phyloP scores from a whole-genome alignment of 2,888 invertebrate genomes.

The Papilio gigon region DNA sequence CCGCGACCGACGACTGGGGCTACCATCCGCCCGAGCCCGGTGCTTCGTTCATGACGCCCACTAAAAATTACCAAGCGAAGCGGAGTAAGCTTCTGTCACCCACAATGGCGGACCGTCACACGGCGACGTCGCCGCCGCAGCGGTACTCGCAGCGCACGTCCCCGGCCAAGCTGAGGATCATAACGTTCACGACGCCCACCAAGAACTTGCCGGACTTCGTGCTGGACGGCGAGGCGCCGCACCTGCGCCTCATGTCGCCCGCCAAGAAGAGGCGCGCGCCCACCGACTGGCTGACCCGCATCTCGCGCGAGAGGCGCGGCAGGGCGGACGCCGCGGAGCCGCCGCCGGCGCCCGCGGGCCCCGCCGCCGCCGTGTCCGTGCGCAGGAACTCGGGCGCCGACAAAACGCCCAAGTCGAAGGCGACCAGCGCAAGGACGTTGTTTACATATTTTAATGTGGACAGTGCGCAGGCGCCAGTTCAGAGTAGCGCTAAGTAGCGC shows the following conservation, averaged over 20 bases:
- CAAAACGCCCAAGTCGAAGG: slow-evolving; percentile 55
- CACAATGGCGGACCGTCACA: slow-evolving; percentile 55
- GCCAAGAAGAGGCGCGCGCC: slow-evolving; percentile 84
- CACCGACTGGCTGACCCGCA: slow-evolving; percentile 86
- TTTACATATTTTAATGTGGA: slow-evolving; percentile 68
- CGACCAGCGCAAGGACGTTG: slow-evolving; percentile 60
- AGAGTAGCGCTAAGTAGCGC: slow-evolving; percentile 26
- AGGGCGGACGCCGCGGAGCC: slow-evolving; percentile 47
- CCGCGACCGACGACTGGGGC: slow-evolving; percentile 54
- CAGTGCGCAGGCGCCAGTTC: slow-evolving; percentile 53
- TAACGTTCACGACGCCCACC: slow-evolving; percentile 82
- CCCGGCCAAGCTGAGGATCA: slow-evolving; percentile 55
- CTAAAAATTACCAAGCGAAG: slow-evolving; percentile 62
- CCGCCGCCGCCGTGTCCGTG: no score
- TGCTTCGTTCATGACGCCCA: slow-evolving; percentile 66
- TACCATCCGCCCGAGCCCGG: slow-evolving; percentile 57
- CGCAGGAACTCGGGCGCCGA: slow-evolving; percentile 61
- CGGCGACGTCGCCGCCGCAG: slow-evolving; percentile 48
- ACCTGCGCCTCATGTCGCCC: slow-evolving; percentile 87
- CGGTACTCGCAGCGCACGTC: slow-evolving; percentile 55
- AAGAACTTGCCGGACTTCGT: slow-evolving; percentile 90
- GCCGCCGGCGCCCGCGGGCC: slow-evolving; percentile 60
- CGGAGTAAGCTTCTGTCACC: slow-evolving; percentile 59
- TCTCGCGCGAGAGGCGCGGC: slow-evolving; percentile 55
- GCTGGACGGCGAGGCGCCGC: slow-evolving; percentile 89